phyloP scores from a whole-genome alignment of 2,113 vertebrate species.

The Stegastes partitus region DNA sequence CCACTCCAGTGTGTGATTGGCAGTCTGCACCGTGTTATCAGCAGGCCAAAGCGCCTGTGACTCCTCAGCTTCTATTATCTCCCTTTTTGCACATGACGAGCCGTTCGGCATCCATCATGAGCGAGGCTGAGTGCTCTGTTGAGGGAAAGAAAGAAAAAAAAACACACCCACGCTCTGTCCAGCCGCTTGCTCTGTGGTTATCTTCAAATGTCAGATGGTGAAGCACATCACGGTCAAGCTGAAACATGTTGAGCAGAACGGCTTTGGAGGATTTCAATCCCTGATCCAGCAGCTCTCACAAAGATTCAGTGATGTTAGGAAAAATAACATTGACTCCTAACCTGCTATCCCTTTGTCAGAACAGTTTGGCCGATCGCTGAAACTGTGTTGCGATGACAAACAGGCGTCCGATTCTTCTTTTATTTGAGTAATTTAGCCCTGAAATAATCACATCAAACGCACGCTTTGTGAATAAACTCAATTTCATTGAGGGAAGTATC shows the following conservation, averaged over 20 bases:
- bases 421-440: conserved; percentile 27
- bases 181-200: conserved; percentile 65
- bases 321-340: conserved; percentile 34
- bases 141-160: not conserved
- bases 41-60: conserved; percentile 51
- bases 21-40: conserved; percentile 67
- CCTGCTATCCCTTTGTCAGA: conserved; percentile 22
- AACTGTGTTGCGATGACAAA: conserved; percentile 25
- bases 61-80: conserved; percentile 71
- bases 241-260: conserved; percentile 60
- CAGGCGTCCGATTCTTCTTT: conserved; percentile 39
- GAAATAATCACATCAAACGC: conserved; percentile 29
- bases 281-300: conserved; percentile 45
- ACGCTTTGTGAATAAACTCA: conserved; percentile 14
- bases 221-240: conserved; percentile 50
- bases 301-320: conserved; percentile 40
- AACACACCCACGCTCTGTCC: conserved; percentile 29
- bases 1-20: conserved; percentile 46
- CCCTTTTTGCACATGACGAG: conserved; percentile 70
- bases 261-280: conserved; percentile 57
- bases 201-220: conserved; percentile 71
- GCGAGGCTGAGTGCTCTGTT: conserved; percentile 58
- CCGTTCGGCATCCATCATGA: conserved; percentile 64
- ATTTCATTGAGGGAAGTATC: conserved; percentile 30
- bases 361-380: conserved; percentile 19